Conservation (phyloP, 2,888 invertebrate genomes). For the Augochlorella aurata region DNA sequence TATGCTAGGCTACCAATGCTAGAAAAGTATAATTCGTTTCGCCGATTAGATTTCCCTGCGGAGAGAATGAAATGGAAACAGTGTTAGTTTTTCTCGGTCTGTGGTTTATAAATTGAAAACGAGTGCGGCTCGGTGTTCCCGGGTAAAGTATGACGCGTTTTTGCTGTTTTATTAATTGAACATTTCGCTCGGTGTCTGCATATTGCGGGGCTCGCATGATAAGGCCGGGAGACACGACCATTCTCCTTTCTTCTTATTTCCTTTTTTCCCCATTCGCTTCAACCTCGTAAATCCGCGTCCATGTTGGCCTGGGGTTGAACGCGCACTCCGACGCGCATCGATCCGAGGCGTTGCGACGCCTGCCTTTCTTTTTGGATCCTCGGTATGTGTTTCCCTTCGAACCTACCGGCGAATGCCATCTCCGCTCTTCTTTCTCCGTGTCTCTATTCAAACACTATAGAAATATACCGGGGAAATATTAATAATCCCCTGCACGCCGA, state of each 20-base stretch:
- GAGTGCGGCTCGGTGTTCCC: not conserved
- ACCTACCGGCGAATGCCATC: conserved; percentile 51
- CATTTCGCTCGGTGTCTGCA: conserved; percentile 10
- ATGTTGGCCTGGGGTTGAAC: conserved; percentile 75
- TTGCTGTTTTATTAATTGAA: not conserved
- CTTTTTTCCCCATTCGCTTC: conserved; percentile 65
- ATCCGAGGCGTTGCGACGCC: conserved; percentile 75
- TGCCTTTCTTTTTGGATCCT: conserved; percentile 73
- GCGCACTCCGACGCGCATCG: conserved; percentile 77
- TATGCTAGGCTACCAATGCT: no score
- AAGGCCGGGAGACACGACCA: conserved; percentile 51
- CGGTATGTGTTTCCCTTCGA: conserved; percentile 70
- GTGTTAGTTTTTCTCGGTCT: not conserved
- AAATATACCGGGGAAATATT: conserved; percentile 13
- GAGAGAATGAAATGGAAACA: not conserved
- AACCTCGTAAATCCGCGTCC: conserved; percentile 72
- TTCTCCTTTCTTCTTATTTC: conserved; percentile 51
- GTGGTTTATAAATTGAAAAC: not conserved
- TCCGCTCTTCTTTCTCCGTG: conserved; percentile 29
- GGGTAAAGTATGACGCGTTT: not conserved
- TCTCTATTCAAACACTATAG: conserved; percentile 32
- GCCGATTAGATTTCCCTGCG: not conserved
- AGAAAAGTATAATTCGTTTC: no score
- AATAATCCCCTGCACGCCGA: not conserved
- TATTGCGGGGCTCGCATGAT: conserved; percentile 2